A percentile compares a stretch with the other conserved stretches of the same genome.
These are phyloP conservation scores for Epinephelus cyanopodus DNA, from an alignment of 2,113 vertebrate genomes.

Conservation along the genomic window DNA sequence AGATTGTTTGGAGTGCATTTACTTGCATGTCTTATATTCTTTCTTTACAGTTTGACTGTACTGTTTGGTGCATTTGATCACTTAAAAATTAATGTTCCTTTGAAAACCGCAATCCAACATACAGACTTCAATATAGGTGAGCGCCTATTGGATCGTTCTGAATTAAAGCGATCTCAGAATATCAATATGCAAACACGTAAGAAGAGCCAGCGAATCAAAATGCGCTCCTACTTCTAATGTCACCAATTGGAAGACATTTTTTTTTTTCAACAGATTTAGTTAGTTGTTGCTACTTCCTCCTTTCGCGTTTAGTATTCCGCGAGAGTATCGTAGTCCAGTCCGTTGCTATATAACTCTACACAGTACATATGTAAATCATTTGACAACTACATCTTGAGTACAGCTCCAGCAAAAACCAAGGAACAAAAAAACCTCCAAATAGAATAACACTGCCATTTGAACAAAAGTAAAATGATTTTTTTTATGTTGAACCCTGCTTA, in stretches of 20 bases:
- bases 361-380: neutral
- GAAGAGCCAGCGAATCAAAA: neutral
- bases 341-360: neutral
- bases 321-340: neutral
- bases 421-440: neutral
- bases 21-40: neutral
- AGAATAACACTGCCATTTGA: neutral
- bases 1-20: neutral
- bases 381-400: neutral
- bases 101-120: constrained; percentile 25
- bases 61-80: constrained; percentile 32
- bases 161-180: constrained; percentile 17
- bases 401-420: neutral
- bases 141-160: neutral
- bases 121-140: neutral
- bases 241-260: neutral
- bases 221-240: neutral
- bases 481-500: constrained; percentile 30
- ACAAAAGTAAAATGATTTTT: neutral
- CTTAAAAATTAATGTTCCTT: constrained; percentile 7
- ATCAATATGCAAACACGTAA: neutral
- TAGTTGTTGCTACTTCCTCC: neutral
- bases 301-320: constrained; percentile 1
- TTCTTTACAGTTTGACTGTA: neutral
- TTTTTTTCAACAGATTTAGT: neutral